Percentiles rank a stretch among this genome's conserved stretches.
phyloP scores from a whole-genome alignment of 2,888 invertebrate genomes.

The Arge pagana region DNA sequence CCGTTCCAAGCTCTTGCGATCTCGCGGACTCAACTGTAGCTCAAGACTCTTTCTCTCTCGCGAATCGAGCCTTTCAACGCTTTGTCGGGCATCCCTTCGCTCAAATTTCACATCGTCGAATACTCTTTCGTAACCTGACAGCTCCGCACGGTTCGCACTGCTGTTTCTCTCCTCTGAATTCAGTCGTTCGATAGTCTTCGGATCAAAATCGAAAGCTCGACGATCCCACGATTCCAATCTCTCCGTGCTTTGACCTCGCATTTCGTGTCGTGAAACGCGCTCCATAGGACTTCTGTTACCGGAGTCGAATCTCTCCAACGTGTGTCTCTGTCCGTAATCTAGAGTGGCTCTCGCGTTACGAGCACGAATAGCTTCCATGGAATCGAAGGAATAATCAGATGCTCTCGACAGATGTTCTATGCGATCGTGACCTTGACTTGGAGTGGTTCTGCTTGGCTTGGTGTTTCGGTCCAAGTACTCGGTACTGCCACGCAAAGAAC shows the following conservation, averaged over 20 bases:
- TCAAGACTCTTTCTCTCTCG: slow-evolving; percentile 41
- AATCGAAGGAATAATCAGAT: slow-evolving; percentile 21
- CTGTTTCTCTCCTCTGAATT: slow-evolving; percentile 38
- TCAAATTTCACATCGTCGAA: slow-evolving; percentile 23
- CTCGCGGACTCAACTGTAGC: slow-evolving; percentile 35
- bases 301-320: slow-evolving; percentile 47
- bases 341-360: slow-evolving; percentile 31
- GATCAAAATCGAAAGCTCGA: slow-evolving; percentile 50
- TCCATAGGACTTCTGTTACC: slow-evolving; percentile 44
- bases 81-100: slow-evolving; percentile 29
- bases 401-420: slow-evolving; percentile 34
- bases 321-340: slow-evolving; percentile 48
- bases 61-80: slow-evolving; percentile 38
- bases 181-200: slow-evolving; percentile 44
- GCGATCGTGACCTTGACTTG: background rate
- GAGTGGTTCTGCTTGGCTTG: background rate
- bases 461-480: slow-evolving; percentile 38
- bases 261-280: slow-evolving; percentile 31
- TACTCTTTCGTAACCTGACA: slow-evolving; percentile 32
- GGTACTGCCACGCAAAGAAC: slow-evolving; percentile 39
- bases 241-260: slow-evolving; percentile 48
- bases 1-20: slow-evolving; percentile 42
- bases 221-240: slow-evolving; percentile 43
- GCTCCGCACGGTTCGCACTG: no score
- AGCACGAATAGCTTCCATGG: slow-evolving; percentile 34